These are phyloP conservation scores for Syritta pipiens DNA, from an alignment of 2,888 invertebrate species.

Conservation along the genomic window DNA sequence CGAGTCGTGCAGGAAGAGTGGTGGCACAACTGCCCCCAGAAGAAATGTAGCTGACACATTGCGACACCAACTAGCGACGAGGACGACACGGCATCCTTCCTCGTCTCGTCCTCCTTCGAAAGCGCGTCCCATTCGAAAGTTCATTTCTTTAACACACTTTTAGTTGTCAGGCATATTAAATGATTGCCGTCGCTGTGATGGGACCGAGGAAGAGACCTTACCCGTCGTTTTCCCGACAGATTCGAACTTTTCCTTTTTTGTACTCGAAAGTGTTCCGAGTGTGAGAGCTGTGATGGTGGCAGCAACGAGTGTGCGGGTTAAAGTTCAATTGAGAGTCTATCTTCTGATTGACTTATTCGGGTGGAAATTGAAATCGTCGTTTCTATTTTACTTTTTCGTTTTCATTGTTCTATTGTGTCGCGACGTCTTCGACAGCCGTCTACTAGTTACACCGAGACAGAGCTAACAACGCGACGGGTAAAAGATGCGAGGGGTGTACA, in stretches of 20 bases:
- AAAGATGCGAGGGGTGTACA: slow-evolving; percentile 25
- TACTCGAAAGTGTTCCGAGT: neutral
- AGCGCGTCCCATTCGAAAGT: slow-evolving; percentile 33
- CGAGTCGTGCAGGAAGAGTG: neutral
- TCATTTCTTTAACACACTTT: slow-evolving; percentile 65
- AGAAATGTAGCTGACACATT: slow-evolving; percentile 39
- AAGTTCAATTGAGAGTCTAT: slow-evolving; percentile 68
- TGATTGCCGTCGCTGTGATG: slow-evolving; percentile 47
- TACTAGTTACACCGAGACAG: slow-evolving; percentile 23
- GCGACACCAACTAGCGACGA: slow-evolving; percentile 21
- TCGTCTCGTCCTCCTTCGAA: slow-evolving; percentile 8
- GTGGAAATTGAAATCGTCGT: slow-evolving; percentile 70
- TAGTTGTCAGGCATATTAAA: slow-evolving; percentile 67
- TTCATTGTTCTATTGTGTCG: slow-evolving; percentile 56
- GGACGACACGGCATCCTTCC: neutral
- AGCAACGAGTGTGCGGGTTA: slow-evolving; percentile 14
- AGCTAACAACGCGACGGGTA: slow-evolving; percentile 27
- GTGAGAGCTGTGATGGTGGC: neutral
- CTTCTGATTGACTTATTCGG: slow-evolving; percentile 70
- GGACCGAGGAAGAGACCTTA: slow-evolving; percentile 17
- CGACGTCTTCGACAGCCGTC: slow-evolving; percentile 43
- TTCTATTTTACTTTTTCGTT: slow-evolving; percentile 38
- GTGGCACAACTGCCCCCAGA: neutral
- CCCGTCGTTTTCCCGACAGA: neutral
- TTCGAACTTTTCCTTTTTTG: slow-evolving; percentile 30